These are phyloP conservation scores for Danionella dracula DNA, from an alignment of 2,797 vertebrate genomes.

Conservation along the genomic window DNA sequence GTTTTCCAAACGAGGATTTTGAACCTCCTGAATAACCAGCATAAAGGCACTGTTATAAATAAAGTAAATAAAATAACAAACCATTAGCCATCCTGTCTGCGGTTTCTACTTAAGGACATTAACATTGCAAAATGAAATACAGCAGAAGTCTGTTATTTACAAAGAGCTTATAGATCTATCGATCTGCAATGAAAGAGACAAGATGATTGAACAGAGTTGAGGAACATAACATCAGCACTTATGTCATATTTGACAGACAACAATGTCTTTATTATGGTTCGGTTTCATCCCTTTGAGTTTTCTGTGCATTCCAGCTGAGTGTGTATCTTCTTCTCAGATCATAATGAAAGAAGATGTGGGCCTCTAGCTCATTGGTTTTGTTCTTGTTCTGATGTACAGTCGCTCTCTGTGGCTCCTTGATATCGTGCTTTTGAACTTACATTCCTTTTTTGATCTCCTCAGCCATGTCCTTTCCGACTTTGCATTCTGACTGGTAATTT, in stretches of 20 bases:
- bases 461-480: neutral
- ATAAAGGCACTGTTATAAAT: no score
- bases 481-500: neutral
- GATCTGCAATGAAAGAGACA: neutral
- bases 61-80: no score
- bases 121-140: no score
- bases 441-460: neutral
- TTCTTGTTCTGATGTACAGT: neutral
- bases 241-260: slow-evolving; percentile 44
- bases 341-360: neutral
- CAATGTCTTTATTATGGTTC: slow-evolving; percentile 45
- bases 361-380: neutral
- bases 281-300: slow-evolving; percentile 39
- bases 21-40: no score
- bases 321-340: slow-evolving; percentile 13
- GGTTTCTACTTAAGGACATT: no score
- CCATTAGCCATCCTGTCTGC: no score
- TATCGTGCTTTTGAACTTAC: slow-evolving; percentile 1
- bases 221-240: neutral
- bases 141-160: no score
- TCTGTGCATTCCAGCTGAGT: slow-evolving; percentile 4
- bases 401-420: slow-evolving; percentile 5
- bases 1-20: no score
- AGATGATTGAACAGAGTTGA: neutral
- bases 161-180: neutral